A percentile compares a stretch with the other conserved stretches of the same genome.
phyloP scores from a whole-genome alignment of 2,888 invertebrate species.

The Mythimna loreyi region DNA sequence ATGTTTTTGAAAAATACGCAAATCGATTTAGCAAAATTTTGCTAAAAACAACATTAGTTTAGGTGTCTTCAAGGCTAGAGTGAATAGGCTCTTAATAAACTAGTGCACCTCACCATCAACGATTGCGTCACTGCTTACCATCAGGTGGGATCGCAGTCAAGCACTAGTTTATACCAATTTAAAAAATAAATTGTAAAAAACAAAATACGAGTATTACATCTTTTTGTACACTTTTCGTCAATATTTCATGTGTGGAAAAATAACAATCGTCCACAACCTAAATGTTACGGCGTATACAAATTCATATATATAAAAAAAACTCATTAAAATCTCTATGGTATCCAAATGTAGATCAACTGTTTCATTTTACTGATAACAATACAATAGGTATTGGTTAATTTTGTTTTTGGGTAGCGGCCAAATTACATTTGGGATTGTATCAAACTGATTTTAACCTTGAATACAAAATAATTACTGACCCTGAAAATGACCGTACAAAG shows the following conservation, averaged over 20 bases:
- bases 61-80: too few relatives aligned
- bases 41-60: conserved; percentile 1
- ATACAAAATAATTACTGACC: conserved; percentile 30
- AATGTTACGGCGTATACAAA: conserved; percentile 5
- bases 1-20: conserved; percentile 6
- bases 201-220: neutral
- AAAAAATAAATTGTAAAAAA: too few relatives aligned
- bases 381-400: conserved; percentile 41
- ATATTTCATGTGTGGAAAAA: conserved; percentile 3
- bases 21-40: neutral
- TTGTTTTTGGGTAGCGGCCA: conserved; percentile 57
- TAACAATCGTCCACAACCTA: neutral
- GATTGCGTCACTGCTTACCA: too few relatives aligned
- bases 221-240: conserved; percentile 10
- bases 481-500: conserved; percentile 27
- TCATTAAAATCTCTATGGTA: conserved; percentile 39
- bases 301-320: conserved; percentile 18
- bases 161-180: too few relatives aligned
- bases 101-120: too few relatives aligned
- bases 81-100: too few relatives aligned
- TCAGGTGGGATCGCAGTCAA: too few relatives aligned
- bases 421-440: conserved; percentile 53
- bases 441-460: conserved; percentile 49
- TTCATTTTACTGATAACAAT: conserved; percentile 43
- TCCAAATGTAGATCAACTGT: conserved; percentile 27